Evolutionary conservation across 2,888 invertebrate genomes (phyloP).

Genomic region (Apamea crenata): DNA sequence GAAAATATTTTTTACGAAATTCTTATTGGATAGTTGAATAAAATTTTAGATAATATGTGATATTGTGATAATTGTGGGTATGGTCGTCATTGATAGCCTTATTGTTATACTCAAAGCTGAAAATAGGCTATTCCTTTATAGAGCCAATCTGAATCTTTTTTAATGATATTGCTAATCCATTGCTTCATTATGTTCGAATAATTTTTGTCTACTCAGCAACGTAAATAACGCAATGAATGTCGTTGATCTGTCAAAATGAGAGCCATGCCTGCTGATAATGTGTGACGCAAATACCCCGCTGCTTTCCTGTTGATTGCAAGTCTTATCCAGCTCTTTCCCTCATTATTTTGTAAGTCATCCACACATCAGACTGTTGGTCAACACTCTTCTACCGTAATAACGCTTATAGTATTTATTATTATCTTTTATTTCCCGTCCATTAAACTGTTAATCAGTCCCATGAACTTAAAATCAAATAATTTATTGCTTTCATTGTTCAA

Average conservation of each 20-base stretch:
- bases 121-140: neutral
- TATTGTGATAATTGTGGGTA: too few relatives aligned
- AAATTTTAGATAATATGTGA: neutral
- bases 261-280: too few relatives aligned
- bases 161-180: too few relatives aligned
- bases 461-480: constrained; percentile 56
- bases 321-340: neutral
- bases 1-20: constrained; percentile 20
- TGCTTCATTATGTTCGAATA: too few relatives aligned
- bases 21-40: constrained; percentile 22
- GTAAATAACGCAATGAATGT: too few relatives aligned
- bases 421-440: constrained; percentile 55
- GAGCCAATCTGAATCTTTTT: too few relatives aligned
- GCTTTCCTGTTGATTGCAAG: too few relatives aligned
- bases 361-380: neutral
- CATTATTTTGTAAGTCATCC: neutral
- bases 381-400: neutral
- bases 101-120: neutral
- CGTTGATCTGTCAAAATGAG: too few relatives aligned
- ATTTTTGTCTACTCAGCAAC: too few relatives aligned
- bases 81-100: neutral
- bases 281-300: too few relatives aligned
- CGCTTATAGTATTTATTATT: constrained; percentile 2
- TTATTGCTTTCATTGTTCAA: constrained; percentile 60
- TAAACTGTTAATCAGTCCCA: constrained; percentile 47